Base-by-base conservation (phyloP, 2,888 invertebrate species). In the Amblyteles armatorius region DNA sequence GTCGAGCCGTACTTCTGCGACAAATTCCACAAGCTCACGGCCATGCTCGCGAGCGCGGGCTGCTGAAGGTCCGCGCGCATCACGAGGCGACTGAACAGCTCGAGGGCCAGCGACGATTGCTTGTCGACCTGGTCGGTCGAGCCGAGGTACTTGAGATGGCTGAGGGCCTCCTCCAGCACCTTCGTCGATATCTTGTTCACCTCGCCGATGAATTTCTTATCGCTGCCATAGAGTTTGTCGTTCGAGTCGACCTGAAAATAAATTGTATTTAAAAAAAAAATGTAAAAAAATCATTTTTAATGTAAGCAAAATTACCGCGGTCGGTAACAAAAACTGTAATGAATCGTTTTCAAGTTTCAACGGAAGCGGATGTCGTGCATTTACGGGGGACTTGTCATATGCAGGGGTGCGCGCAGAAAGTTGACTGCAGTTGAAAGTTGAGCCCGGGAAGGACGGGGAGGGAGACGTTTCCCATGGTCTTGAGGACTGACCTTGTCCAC, bases 231-330 rank as follows among this genome's bases (percentile, higher is more conserved):
- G 57, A 99, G 94, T 81, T 97, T 95, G 94, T 99, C 99, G 93
- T 99, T 99, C 3, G 99, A 98, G 91, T 99, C 97, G 85, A 99
- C 98, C 96, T 96, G 89, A 22, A n/a, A n/a, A n/a, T n/a, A n/a
- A n/a, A n/a, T n/a, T n/a, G n/a, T n/a, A n/a, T n/a, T n/a, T n/a
- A n/a, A n/a, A n/a, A n/a, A n/a, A n/a, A n/a, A n/a, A n/a, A n/a
- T n/a, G n/a, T n/a, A n/a, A n/a, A n/a, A n/a, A n/a, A n/a, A n/a
- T n/a, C n/a, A n/a, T n/a, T n/a, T n/a, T n/a, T n/a, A n/a, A n/a
- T n/a, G n/a, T n/a, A n/a, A n/a, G n/a, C n/a, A n/a, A n/a, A n/a
- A n/a, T n/a, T n/a, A n/a, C n/a, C n/a, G n/a, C n/a, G n/a, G n/a
- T n/a, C n/a, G n/a, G n/a, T n/a, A n/a, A n/a, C n/a, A n/a, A n/a